Base-by-base conservation (phyloP, 2,797 vertebrate species). In the Enteromius viviparus region DNA sequence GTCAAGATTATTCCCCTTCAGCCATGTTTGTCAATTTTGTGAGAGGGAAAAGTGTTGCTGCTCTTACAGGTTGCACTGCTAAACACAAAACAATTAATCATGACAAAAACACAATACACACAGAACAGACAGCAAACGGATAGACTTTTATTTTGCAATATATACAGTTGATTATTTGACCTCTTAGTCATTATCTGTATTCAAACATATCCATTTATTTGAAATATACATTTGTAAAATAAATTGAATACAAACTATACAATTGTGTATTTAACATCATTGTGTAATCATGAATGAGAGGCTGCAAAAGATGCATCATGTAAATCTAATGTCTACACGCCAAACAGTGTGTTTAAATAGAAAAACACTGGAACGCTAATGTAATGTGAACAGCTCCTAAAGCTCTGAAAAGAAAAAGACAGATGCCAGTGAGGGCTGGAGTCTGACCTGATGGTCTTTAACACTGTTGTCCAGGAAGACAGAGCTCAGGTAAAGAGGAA, bases 401-500 rank as follows among this genome's bases (percentile, higher is more conserved):
- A 32, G 45, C 26, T 69, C 19, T n/a, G n/a, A 32, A 4, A n/a
- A 71, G 79, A 81, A 37, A 60, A 45, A 42, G 34, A 40, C 49
- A 29, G 34, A 49, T 66, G 77, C 45, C 58, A 68, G 77, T 9
- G 62, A 49, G 77, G 8, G 64, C 12, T 34, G 49, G 6, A 15
- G 19, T 34, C 26, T 49, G 45, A 34, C 7, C 34, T 51, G 17
- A 72, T 72, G 53, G 53, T 6, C 26, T 64, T 64, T 64, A 21
- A 45, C 40, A 65, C 60, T 49, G 76, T 64, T 78, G 58, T 66
- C 45, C 60, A 65, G 17, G 26, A 78, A 66, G 29, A 66, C 26
- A 51, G 42, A 37, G 26, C 60, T 78, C 76, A 78, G 45, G 58
- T 78, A 6, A 78, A 66, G 62, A 51, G 62, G 42, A 65, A 66